Conservation (phyloP, 2,797 vertebrate species). For the Gallinago solitaria region DNA sequence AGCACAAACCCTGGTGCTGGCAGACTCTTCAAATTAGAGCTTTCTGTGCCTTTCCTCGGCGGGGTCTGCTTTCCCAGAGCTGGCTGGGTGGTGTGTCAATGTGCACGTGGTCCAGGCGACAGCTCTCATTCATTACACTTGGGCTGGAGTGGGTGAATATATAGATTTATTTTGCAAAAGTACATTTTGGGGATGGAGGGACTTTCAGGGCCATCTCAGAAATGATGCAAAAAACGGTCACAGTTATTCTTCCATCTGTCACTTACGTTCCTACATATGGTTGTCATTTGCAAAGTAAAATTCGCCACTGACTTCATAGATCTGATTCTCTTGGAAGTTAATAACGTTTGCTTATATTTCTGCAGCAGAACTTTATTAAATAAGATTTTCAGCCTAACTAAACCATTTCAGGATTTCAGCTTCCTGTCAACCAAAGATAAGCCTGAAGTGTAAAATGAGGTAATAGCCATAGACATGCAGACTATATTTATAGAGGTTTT, state of each 20-base stretch:
- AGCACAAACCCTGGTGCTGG: neutral
- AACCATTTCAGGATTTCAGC: conserved; percentile 35
- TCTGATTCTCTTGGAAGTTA: neutral
- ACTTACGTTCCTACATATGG: neutral
- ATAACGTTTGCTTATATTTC: neutral
- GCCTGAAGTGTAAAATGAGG: conserved; percentile 26
- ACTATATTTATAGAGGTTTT: neutral
- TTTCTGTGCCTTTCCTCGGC: neutral
- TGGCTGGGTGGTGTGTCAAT: accelerated
- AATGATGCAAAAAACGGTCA: accelerated
- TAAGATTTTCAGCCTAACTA: conserved; percentile 56
- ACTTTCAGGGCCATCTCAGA: neutral
- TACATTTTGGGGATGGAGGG: neutral
- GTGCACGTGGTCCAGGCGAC: neutral
- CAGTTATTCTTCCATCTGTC: neutral
- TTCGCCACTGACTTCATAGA: neutral
- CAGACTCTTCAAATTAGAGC: neutral
- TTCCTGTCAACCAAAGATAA: conserved; percentile 52
- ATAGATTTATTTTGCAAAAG: neutral
- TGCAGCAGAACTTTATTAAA: conserved; percentile 38
- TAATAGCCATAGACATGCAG: conserved; percentile 1
- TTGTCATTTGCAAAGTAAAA: neutral
- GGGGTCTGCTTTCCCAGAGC: neutral
- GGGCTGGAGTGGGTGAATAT: accelerated
- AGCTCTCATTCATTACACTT: accelerated